phyloP scores from a whole-genome alignment of 2,888 invertebrate genomes.

The Eupsilia transversa region DNA sequence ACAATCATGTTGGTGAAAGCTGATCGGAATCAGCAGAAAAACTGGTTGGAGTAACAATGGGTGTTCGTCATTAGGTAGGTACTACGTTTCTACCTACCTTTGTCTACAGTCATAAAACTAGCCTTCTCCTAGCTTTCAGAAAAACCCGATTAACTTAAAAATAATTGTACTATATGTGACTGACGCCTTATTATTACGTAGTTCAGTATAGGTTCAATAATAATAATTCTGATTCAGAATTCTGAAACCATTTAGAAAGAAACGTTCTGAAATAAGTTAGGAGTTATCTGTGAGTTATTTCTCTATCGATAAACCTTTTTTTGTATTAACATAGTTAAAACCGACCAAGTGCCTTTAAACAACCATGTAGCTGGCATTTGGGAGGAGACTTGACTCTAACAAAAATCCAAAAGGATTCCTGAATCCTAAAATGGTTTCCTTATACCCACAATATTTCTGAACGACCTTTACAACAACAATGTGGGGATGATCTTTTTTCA shows the following conservation, averaged over 20 bases:
- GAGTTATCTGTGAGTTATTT: background rate
- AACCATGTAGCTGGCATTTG: no score
- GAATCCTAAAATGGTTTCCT: no score
- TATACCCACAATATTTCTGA: no score
- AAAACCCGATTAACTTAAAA: background rate
- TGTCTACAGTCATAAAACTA: background rate
- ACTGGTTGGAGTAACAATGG: conserved; percentile 59
- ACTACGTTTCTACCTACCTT: background rate
- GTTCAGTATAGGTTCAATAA: background rate
- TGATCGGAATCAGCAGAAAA: conserved; percentile 76
- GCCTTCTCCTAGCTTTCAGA: background rate
- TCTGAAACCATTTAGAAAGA: background rate
- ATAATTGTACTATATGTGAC: background rate
- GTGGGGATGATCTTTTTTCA: no score
- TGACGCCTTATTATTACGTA: background rate
- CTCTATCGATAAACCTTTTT: background rate
- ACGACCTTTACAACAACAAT: no score
- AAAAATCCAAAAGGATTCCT: no score
- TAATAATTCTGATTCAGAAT: background rate
- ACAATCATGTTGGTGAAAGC: conserved; percentile 85
- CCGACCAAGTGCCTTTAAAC: no score
- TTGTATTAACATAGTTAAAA: background rate
- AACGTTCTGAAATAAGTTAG: background rate
- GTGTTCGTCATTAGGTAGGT: conserved; percentile 19
- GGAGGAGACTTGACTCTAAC: no score